Evolutionary conservation across 64 coral and sea anemone genomes (phyloP), one percentile per base, ranked within the genome.

Genomic region (Montipora capricornis): DNA sequence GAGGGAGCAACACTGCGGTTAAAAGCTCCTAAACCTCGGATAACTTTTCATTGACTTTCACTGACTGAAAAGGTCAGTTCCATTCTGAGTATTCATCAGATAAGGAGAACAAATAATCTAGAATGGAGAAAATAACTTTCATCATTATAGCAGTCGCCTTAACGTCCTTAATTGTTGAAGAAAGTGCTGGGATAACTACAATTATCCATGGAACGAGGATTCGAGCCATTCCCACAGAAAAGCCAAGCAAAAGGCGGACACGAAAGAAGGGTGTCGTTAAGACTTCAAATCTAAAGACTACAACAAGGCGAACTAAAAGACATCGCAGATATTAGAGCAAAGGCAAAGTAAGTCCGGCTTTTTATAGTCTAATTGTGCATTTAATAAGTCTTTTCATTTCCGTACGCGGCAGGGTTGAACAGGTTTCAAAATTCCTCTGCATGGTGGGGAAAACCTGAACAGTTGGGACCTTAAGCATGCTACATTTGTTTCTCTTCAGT

Each of bases 61-160:
- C 1, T 8, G 12, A 47, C 29, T 76, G 13, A 76, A 76, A 76
- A 29, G 37, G 37, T 37, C 37, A 37, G 37, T 37, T 37, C 24
- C 45, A 10, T 29, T 14, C 1, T 29, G 45, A 76, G 74, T 47
- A 13, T 45, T 46, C 37, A 15, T 47, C 74, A 37, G 37, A 37
- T 5, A 37, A 76, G 19, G 9, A 24, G 10, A 4, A 78, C 2
- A 9, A 50, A 22, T 50, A 46, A 17, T 48, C 15, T 14, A 71
- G 67, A 8, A 86, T 86, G 82, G 67, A 86, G 44, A 86, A 20
- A 67, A 71, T 13, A 70, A 86, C 82, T 50, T 13, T 70, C 22
- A 0, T 86, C 12, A 17, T 73, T 29, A 1, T 71, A 10, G 60
- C 66, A 49, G 45, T 70, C 6, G 19, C 71, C 82, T 86, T 86